phyloP scores from a whole-genome alignment of 2,888 invertebrate species.

The Limenitis camilla region DNA sequence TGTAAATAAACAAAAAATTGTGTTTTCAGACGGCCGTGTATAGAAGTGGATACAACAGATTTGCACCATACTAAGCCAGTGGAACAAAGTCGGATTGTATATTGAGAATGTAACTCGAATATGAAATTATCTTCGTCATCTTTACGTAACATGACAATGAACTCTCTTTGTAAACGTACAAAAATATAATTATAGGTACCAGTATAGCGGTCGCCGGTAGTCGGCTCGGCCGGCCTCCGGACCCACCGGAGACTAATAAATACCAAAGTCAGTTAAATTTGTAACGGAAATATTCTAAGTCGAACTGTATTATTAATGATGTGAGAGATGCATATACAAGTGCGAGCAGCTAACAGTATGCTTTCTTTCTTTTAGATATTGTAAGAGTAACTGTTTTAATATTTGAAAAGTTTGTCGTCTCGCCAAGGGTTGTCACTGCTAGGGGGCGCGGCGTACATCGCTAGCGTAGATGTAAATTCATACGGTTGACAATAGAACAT shows the following conservation, averaged over 20 bases:
- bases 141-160: conserved; percentile 70
- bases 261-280: conserved; percentile 72
- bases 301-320: conserved; percentile 60
- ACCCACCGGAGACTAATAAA: conserved; percentile 44
- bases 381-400: conserved; percentile 46
- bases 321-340: conserved; percentile 68
- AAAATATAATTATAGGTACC: conserved; percentile 65
- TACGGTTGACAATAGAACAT: conserved; percentile 40
- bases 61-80: conserved; percentile 88
- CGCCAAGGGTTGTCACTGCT: not conserved
- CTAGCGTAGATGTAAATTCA: conserved; percentile 48
- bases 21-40: conserved; percentile 88
- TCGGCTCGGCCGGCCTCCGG: conserved; percentile 14
- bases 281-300: conserved; percentile 65
- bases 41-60: conserved; percentile 95
- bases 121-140: conserved; percentile 58
- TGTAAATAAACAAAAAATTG: not conserved
- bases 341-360: conserved; percentile 66
- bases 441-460: conserved; percentile 28
- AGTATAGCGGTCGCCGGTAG: conserved; percentile 61
- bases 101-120: conserved; percentile 54
- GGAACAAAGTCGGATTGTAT: conserved; percentile 50
- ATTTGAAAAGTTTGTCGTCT: not conserved
- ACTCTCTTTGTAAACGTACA: conserved; percentile 75
- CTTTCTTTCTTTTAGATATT: conserved; percentile 51